Conservation (phyloP, 2,888 invertebrate species). For the Nymphalis urticae region DNA sequence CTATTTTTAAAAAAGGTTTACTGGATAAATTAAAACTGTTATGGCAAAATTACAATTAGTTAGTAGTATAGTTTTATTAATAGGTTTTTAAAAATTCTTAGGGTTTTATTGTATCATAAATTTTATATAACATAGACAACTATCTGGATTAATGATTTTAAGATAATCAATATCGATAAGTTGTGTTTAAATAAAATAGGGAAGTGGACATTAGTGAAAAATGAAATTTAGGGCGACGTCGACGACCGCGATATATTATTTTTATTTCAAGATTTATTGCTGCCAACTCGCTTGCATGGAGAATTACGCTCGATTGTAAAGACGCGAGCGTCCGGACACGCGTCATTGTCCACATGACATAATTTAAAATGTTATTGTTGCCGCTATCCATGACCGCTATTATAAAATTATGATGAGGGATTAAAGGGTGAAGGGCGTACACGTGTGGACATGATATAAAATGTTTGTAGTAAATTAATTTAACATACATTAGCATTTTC, state of each 20-base stretch:
- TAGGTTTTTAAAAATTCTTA: too few relatives aligned
- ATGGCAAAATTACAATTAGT: neutral
- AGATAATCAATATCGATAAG: neutral
- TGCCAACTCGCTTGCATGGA: constrained; percentile 49
- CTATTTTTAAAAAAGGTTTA: neutral
- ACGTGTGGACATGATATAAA: constrained; percentile 61
- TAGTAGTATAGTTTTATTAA: too few relatives aligned
- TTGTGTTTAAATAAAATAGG: constrained; percentile 55
- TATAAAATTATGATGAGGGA: constrained; percentile 64
- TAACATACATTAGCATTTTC: constrained; percentile 15
- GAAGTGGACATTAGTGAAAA: constrained; percentile 62
- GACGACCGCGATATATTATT: constrained; percentile 32
- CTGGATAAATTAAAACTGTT: neutral
- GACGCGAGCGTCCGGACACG: constrained; percentile 38
- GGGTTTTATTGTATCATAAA: too few relatives aligned
- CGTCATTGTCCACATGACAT: constrained; percentile 60
- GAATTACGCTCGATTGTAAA: constrained; percentile 65
- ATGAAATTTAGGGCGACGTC: constrained; percentile 63
- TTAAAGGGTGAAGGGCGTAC: constrained; percentile 67
- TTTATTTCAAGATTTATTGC: constrained; percentile 58
- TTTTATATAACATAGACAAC: too few relatives aligned
- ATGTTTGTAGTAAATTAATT: constrained; percentile 32
- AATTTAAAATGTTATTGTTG: constrained; percentile 76
- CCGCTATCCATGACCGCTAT: constrained; percentile 45
- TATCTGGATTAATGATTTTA: constrained; percentile 14